Percentiles rank a stretch among this genome's conserved stretches.
Evolutionary conservation across 1,140 invertebrate genomes (phyloP).

Genomic region (Archivesica marissinica): DNA sequence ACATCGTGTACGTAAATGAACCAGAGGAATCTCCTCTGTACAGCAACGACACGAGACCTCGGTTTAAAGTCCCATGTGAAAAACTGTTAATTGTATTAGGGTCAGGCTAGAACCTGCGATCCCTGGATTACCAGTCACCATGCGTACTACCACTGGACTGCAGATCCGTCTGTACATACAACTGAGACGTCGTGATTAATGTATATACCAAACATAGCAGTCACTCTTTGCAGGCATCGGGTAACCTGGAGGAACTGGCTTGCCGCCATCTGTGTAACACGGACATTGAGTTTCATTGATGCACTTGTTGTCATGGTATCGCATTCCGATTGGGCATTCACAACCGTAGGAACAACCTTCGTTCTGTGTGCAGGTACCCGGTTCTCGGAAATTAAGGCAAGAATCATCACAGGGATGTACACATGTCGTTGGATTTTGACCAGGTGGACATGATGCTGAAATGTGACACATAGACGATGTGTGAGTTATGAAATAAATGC

Average conservation of each 20-base stretch:
- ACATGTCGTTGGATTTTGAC: background rate
- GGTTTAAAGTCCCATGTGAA: too few species aligned
- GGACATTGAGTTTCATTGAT: slow-evolving; percentile 45
- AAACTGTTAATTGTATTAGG: too few species aligned
- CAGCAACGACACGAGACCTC: too few species aligned
- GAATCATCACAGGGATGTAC: background rate
- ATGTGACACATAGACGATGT: too few species aligned
- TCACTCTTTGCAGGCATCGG: background rate
- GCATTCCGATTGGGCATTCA: slow-evolving; percentile 40
- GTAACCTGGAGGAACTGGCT: background rate
- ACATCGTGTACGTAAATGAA: too few species aligned
- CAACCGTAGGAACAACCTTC: slow-evolving; percentile 30
- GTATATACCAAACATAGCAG: slow-evolving; percentile 45
- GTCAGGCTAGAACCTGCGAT: too few species aligned
- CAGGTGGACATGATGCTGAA: background rate
- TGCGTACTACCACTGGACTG: too few species aligned
- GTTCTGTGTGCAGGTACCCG: background rate
- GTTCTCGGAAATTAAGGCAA: background rate
- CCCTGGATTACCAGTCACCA: too few species aligned
- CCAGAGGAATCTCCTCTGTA: too few species aligned
- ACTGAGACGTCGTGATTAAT: too few species aligned
- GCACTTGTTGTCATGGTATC: slow-evolving; percentile 10
- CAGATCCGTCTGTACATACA: too few species aligned
- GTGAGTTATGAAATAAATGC: too few species aligned
- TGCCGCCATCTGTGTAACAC: slow-evolving; percentile 52